Percentiles rank a stretch among this genome's conserved stretches.
These are phyloP conservation scores for Noctua pronuba DNA, from an alignment of 2,888 invertebrate species.

Conservation along the genomic window DNA sequence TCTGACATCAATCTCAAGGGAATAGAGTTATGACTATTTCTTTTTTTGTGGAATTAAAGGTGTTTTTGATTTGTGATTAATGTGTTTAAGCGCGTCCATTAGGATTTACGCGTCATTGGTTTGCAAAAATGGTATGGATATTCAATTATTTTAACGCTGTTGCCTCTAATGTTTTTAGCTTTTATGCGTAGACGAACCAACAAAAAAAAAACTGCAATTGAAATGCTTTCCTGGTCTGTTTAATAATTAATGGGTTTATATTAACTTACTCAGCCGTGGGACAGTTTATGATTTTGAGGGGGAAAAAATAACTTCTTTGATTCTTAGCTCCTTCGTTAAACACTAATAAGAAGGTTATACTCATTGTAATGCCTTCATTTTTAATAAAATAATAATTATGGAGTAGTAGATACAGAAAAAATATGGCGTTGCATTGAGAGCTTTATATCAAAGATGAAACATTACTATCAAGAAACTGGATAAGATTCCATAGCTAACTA, in stretches of 20 bases:
- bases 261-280: not conserved
- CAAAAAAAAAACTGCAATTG: not conserved
- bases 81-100: slow-evolving; percentile 16
- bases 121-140: slow-evolving; percentile 8
- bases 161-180: not conserved
- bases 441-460: not conserved
- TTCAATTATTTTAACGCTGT: not conserved
- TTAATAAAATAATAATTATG: not conserved
- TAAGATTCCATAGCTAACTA: not conserved
- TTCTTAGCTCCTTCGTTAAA: not conserved
- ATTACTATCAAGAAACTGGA: slow-evolving; percentile 17
- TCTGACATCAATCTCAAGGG: slow-evolving; percentile 46
- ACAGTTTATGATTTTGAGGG: not conserved
- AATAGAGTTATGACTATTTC: slow-evolving; percentile 24
- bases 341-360: not conserved
- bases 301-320: not conserved
- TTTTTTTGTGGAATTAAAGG: slow-evolving; percentile 18
- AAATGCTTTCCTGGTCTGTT: not conserved
- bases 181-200: slow-evolving; percentile 3
- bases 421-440: not conserved
- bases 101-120: slow-evolving; percentile 39
- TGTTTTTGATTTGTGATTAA: slow-evolving; percentile 34
- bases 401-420: not conserved
- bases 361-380: not conserved
- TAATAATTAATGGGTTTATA: not conserved